Base-by-base conservation (phyloP, 1,140 invertebrate genomes). In the Monochamus saltuarius region DNA sequence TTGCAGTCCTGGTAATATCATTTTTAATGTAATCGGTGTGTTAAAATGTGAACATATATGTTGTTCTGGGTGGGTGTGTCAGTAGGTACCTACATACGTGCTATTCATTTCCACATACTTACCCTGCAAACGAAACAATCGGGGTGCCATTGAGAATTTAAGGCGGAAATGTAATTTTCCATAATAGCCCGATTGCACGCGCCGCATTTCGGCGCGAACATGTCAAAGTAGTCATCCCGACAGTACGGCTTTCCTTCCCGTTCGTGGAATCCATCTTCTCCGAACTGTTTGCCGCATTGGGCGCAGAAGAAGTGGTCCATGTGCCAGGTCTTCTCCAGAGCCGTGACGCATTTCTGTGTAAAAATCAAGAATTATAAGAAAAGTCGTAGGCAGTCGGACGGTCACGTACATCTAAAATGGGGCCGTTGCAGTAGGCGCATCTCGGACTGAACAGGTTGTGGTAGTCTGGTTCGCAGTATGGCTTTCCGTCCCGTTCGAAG, bases 41-140 rank as follows among this genome's bases (percentile, higher is more conserved):
- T 40, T n/a, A 16, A 40, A 40, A 40, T 13, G 11, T 16, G 4
- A 46, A 17, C 17, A 3, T n/a, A 55, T 13, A n/a, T 45, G 11
- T 56, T 8, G 9, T 40, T 47, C 37, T 57, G 36, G 16, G 13
- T 17, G n/a, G 14, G 36, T 45, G 16, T 34, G 36, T 13, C 7
- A 53, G 11, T 53, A 40, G 11, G 10, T 52, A 11, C 14, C 8
- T 19, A 49, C 19, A 19, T 1, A 38, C n/a, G 8, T n/a, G 8
- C 17, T 16, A 16, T 9, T 7, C 17, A 46, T 3, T 7, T 17
- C 17, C 9, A 50, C 40, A 69, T 66, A 86, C 91, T 85, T 87
- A 99, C 97, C 89, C 95, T 89, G 86, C 98, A 99, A 59, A 98
- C 95, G 82, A 99, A 99, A 79, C 98, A 99, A 75, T 98, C 93